Conservation (phyloP, 2,113 vertebrate genomes). For the Corydoras sp. region DNA sequence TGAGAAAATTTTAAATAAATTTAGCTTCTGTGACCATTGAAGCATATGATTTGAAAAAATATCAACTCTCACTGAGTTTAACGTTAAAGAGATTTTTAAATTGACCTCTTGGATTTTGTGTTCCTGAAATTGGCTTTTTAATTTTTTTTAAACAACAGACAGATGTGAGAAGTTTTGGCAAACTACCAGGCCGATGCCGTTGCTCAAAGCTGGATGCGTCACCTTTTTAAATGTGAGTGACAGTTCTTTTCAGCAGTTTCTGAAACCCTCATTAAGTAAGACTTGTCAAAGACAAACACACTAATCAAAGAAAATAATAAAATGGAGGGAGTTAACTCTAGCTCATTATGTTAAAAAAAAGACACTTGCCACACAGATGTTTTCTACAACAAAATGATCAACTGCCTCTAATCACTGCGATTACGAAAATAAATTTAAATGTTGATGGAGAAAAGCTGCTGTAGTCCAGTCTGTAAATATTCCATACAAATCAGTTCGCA, state of each 20-base stretch:
- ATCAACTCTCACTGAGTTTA: no score
- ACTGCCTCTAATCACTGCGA: constrained; percentile 32
- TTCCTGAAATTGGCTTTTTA: neutral
- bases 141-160: neutral
- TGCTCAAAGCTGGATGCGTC: constrained; percentile 26
- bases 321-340: constrained; percentile 27
- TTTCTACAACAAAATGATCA: constrained; percentile 35
- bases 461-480: constrained; percentile 1
- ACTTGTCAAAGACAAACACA: constrained; percentile 38
- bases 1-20: no score
- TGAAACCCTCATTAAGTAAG: constrained; percentile 39
- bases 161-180: neutral
- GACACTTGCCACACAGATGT: constrained; percentile 36
- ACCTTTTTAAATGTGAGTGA: neutral
- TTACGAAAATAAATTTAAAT: constrained; percentile 25
- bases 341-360: constrained; percentile 31
- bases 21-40: no score
- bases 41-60: no score
- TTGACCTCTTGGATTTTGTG: no score
- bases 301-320: constrained; percentile 40
- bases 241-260: constrained; percentile 29
- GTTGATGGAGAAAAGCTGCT: constrained; percentile 5
- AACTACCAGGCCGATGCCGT: neutral
- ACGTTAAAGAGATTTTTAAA: no score
- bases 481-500: neutral